A percentile compares a stretch with the other conserved stretches of the same genome.
Conservation (phyloP, 2,113 vertebrate species). For the Chlamydotis undulata region DNA sequence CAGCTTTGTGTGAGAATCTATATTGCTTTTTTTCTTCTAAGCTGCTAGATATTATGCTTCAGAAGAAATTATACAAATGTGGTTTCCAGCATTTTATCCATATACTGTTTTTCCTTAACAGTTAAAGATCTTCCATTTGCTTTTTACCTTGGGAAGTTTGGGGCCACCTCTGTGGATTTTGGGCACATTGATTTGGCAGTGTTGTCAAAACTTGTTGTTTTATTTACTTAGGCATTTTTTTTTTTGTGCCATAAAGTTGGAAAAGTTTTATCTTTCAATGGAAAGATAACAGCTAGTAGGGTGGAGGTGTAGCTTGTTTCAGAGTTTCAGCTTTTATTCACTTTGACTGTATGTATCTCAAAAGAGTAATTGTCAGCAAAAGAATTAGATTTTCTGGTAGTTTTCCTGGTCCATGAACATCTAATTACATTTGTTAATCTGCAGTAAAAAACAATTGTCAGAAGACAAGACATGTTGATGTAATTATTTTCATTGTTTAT, state of each 20-base stretch:
- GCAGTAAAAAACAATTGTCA: background rate
- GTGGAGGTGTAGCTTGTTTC: background rate
- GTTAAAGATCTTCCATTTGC: background rate
- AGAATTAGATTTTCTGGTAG: constrained; percentile 10
- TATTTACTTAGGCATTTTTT: background rate
- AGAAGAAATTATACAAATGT: background rate
- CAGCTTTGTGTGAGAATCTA: background rate
- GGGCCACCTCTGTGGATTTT: background rate
- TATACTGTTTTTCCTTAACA: background rate
- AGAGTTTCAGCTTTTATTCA: background rate
- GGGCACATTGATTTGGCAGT: background rate
- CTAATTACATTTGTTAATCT: constrained; percentile 34
- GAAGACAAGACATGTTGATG: background rate
- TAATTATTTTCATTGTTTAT: constrained; percentile 34
- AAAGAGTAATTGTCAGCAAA: constrained; percentile 1
- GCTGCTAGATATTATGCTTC: background rate
- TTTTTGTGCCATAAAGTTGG: background rate
- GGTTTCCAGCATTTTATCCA: background rate
- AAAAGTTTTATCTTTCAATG: background rate
- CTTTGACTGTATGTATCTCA: background rate
- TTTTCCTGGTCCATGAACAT: background rate
- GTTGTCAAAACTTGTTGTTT: background rate
- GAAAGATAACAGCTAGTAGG: background rate
- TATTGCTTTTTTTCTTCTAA: background rate
- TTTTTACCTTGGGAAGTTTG: background rate